Percentiles rank a stretch among this genome's conserved stretches.
Evolutionary conservation across 37 sponge, comb jelly and placozoan species (phyloP).

Genomic region (Ephydatia muelleri): DNA sequence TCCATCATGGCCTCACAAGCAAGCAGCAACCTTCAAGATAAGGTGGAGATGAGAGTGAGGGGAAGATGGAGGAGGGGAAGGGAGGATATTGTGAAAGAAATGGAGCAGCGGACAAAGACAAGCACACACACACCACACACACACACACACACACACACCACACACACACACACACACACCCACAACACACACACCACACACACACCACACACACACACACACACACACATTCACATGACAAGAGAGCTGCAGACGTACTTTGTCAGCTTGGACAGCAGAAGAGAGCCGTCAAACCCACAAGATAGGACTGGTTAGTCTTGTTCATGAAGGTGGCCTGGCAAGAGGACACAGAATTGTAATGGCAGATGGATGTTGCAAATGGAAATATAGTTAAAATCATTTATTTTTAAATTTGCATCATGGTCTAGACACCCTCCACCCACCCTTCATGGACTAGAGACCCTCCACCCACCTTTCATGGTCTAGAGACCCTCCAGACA

Average conservation of each 20-base stretch:
- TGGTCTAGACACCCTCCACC: no score
- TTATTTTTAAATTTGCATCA: no score
- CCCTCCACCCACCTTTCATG: no score
- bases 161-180: no score
- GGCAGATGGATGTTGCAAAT: neutral
- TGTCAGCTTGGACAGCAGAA: constrained; percentile 47
- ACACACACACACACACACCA: no score
- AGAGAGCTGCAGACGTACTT: constrained; percentile 19
- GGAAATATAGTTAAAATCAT: no score
- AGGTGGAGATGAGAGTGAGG: neutral
- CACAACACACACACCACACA: no score
- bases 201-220: no score
- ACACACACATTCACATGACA: no score
- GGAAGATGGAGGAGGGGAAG: neutral
- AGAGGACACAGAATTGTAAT: neutral
- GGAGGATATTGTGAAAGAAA: neutral
- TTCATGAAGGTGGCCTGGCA: constrained; percentile 34
- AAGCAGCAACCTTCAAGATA: neutral
- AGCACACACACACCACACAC: no score
- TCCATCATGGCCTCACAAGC: neutral
- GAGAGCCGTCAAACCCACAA: constrained; percentile 75
- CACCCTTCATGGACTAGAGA: no score
- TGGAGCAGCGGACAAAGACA: neutral
- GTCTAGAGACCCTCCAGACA: no score
- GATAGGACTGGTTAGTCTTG: constrained; percentile 77